Evolutionary conservation across 1,140 invertebrate species (phyloP), one percentile per base, ranked within the genome.

Genomic region (Drosophila malerkotliana): DNA sequence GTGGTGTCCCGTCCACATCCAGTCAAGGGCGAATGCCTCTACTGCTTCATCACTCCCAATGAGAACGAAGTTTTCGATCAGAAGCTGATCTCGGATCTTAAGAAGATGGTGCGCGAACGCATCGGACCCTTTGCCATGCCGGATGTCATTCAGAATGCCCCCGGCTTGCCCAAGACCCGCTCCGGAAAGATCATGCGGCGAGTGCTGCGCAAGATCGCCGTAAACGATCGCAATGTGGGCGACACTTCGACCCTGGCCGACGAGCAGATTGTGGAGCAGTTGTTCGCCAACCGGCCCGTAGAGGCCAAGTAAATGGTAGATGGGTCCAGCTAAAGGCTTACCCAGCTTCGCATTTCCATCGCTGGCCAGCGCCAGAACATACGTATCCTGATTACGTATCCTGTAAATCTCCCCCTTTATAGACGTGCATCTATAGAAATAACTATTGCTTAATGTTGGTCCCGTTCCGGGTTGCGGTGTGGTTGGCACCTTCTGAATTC

Each of bases 121-220:
- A 99, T 99, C 73, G 98, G 98, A 9, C 96, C 98, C 1, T 99
- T 99, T 92, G 99, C 98, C 3, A 95, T 96, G 89, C 99, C 99
- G 0, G 99, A 99, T 87, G 95, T 96, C 4, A 96, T 99, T 45
- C 98, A 99, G 80, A 94, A 97, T 87, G 98, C 98, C 2, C 97
- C 97, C 4, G 96, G 95, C 1, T 93, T 99, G 53, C 98, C 99
- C 0, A 99, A 99, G 92, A 99, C 99, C 0, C 94, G 98, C 39
- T 99, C 98, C 1, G 99, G 99, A 3, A 99, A 99, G 93, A 99
- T 99, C 47, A 99, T 99, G 97, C 94, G 99, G 45, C 93, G 99
- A 72, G 96, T 99, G 53, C 92, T 99, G 28, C 93, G 98, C 51
- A 99, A 99, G 93, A 96, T 99, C 9, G 98, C 98, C 0, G 92